Evolutionary conservation across 2,797 vertebrate genomes (phyloP).

Genomic region (Percopsis omiscomaycus): DNA sequence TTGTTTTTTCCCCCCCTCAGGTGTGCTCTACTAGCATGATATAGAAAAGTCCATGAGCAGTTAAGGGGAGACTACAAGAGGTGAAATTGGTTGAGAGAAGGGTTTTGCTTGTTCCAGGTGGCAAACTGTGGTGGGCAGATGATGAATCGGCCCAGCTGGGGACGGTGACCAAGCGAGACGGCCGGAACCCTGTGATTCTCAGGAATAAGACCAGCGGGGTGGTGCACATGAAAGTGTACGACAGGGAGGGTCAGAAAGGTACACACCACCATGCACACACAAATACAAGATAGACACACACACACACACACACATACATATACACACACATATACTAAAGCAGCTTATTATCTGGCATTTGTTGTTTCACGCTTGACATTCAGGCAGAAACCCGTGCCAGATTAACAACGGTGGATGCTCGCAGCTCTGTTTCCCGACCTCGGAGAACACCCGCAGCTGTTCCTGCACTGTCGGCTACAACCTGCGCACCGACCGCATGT

Average conservation of each 20-base stretch:
- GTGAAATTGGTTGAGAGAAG: background rate
- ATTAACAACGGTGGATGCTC: constrained; percentile 94
- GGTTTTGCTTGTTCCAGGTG: constrained; percentile 76
- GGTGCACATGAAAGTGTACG: constrained; percentile 96
- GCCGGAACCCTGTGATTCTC: constrained; percentile 82
- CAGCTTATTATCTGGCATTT: constrained; percentile 7
- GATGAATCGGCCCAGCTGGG: constrained; percentile 91
- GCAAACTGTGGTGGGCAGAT: constrained; percentile 97
- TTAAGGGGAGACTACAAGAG: no score
- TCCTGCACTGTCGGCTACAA: constrained; percentile 95
- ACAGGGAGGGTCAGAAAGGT: constrained; percentile 94
- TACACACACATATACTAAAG: background rate
- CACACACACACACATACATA: background rate
- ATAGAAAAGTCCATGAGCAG: background rate
- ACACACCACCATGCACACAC: constrained; percentile 9
- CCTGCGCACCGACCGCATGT: constrained; percentile 89
- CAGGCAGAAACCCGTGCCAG: constrained; percentile 94
- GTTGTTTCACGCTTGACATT: constrained; percentile 30
- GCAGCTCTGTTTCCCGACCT: constrained; percentile 95
- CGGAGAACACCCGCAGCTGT: constrained; percentile 91
- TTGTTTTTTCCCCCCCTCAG: no score
- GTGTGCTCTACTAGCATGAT: background rate
- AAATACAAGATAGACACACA: background rate
- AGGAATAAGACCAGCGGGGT: constrained; percentile 93
- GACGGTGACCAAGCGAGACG: constrained; percentile 92